phyloP scores from a whole-genome alignment of 2,113 vertebrate genomes.

The Percina caprodes region DNA sequence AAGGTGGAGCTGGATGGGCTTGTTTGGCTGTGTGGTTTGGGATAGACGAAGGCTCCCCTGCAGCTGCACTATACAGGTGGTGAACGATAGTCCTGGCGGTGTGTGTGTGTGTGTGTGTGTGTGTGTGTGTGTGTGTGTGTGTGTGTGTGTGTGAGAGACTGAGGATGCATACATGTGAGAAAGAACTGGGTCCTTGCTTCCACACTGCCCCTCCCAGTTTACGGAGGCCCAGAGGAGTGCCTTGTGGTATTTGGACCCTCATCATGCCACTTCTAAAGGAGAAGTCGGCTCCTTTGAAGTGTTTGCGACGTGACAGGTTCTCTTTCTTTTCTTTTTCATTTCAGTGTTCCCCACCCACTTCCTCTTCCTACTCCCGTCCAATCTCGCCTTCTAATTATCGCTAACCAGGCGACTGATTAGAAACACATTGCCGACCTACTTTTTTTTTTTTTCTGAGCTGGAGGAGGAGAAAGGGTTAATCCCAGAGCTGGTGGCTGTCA shows the following conservation, averaged over 20 bases:
- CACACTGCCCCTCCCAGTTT: constrained; percentile 39
- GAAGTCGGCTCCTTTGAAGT: constrained; percentile 85
- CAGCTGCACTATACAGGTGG: constrained; percentile 75
- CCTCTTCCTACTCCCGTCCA: constrained; percentile 78
- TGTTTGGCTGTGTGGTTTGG: constrained; percentile 75
- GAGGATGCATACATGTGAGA: constrained; percentile 39
- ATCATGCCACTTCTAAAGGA: constrained; percentile 82
- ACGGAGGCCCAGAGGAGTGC: constrained; percentile 70
- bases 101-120: constrained; percentile 30
- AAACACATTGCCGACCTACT: constrained; percentile 85
- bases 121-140: constrained; percentile 38
- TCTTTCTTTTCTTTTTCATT: constrained; percentile 86
- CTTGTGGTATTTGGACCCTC: constrained; percentile 82
- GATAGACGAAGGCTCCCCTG: constrained; percentile 59
- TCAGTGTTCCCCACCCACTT: constrained; percentile 81
- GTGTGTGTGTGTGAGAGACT: constrained; percentile 36
- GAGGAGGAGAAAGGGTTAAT: constrained; percentile 86
- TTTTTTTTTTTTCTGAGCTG: constrained; percentile 66
- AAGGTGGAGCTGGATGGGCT: constrained; percentile 65
- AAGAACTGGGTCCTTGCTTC: constrained; percentile 69
- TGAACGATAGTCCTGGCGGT: constrained; percentile 31
- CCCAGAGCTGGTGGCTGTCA: constrained; percentile 85
- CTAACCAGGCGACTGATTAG: constrained; percentile 89
- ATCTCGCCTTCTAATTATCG: constrained; percentile 87
- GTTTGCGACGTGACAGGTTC: constrained; percentile 85